Percentiles rank a stretch among this genome's conserved stretches.
Evolutionary conservation across 2,113 vertebrate species (phyloP).

Genomic region (Oenanthe melanoleuca): DNA sequence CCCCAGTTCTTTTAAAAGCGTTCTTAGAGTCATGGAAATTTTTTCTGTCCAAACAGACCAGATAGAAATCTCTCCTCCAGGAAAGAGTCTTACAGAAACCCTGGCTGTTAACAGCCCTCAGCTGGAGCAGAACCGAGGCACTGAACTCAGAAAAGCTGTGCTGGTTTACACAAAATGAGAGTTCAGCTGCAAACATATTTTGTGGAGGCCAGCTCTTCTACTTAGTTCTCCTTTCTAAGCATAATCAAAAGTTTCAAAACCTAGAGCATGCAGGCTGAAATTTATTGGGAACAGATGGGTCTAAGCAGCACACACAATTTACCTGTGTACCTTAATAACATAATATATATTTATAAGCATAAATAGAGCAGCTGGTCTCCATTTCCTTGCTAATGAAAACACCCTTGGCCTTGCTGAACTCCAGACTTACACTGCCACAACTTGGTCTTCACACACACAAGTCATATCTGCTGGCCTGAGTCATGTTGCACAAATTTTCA

Average conservation of each 20-base stretch:
- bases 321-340: not conserved
- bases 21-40: not conserved
- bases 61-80: not conserved
- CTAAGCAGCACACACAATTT: not conserved
- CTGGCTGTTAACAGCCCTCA: not conserved
- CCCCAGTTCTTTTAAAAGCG: not conserved
- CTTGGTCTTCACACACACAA: not conserved
- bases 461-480: not conserved
- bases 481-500: not conserved
- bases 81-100: not conserved
- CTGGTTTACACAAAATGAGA: not conserved
- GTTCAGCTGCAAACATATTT: not conserved
- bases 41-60: not conserved
- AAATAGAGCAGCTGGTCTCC: not conserved
- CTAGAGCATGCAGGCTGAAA: not conserved
- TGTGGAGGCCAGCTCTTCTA: not conserved
- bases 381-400: not conserved
- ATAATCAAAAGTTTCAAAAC: not conserved
- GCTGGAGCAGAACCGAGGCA: not conserved
- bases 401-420: not conserved
- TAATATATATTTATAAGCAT: not conserved
- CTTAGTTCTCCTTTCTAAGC: not conserved
- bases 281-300: slow-evolving; percentile 16
- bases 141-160: not conserved
- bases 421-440: not conserved